Conservation (phyloP, 1,140 invertebrate species). For the Drosophila triauraria region DNA sequence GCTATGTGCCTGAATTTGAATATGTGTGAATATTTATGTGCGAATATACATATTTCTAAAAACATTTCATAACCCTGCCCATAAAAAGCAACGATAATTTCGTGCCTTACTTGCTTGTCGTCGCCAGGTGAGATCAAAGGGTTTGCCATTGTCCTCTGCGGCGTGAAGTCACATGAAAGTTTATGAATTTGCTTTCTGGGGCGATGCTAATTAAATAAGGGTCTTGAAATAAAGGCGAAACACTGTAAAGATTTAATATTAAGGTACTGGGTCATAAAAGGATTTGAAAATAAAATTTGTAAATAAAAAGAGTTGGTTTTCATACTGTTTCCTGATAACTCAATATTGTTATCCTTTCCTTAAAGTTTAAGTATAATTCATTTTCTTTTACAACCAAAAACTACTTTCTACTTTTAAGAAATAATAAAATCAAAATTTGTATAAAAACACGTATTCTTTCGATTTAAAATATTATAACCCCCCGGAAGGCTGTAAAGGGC, state of each 20-base stretch:
- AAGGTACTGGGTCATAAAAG: not conserved
- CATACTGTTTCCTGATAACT: not conserved
- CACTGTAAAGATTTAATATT: not conserved
- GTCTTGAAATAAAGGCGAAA: not conserved
- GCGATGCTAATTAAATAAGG: constrained; percentile 28
- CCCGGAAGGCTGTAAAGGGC: constrained; percentile 4
- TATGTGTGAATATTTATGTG: constrained; percentile 56
- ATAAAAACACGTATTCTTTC: not conserved
- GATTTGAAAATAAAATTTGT: not conserved
- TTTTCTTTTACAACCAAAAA: not conserved
- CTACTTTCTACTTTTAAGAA: not conserved
- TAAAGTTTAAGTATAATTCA: too few species aligned
- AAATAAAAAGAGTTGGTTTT: not conserved
- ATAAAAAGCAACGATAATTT: constrained; percentile 55
- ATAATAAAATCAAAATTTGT: not conserved
- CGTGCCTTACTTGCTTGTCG: constrained; percentile 27
- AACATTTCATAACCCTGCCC: constrained; percentile 42
- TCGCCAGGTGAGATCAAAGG: constrained; percentile 56
- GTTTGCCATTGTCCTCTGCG: constrained; percentile 41
- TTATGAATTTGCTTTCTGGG: constrained; percentile 19
- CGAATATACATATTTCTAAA: constrained; percentile 19
- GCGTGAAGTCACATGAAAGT: constrained; percentile 18
- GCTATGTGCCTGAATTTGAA: constrained; percentile 43
- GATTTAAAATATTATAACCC: constrained; percentile 2
- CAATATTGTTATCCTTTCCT: too few species aligned